phyloP scores from a whole-genome alignment of 2,888 invertebrate genomes.

The Acanthococcus lagerstroemiae region DNA sequence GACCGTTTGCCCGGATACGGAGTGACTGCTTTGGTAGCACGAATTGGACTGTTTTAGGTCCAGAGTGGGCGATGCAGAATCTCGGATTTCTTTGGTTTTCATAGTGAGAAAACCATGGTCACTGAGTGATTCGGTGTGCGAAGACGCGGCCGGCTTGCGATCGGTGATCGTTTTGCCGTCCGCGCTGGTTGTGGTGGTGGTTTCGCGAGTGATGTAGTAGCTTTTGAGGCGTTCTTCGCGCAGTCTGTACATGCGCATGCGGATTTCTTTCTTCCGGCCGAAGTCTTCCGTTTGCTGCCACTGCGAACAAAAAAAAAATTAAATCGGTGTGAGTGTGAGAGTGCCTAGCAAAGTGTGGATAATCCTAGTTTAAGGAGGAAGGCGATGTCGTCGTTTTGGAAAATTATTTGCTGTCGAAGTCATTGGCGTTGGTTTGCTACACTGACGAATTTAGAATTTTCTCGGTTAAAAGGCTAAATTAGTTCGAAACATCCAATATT shows the following conservation, averaged over 20 bases:
- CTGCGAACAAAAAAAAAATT: slow-evolving; percentile 45
- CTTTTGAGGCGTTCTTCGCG: slow-evolving; percentile 67
- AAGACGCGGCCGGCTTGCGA: slow-evolving; percentile 6
- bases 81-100: slow-evolving; percentile 68
- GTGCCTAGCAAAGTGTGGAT: no score
- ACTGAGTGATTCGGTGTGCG: slow-evolving; percentile 58
- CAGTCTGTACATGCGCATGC: slow-evolving; percentile 72
- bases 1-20: neutral
- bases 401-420: no score
- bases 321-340: neutral
- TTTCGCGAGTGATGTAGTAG: slow-evolving; percentile 54
- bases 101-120: slow-evolving; percentile 68
- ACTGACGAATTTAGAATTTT: no score
- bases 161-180: slow-evolving; percentile 31
- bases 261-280: slow-evolving; percentile 74
- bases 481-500: no score
- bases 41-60: slow-evolving; percentile 41
- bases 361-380: no score
- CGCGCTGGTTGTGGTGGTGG: slow-evolving; percentile 32
- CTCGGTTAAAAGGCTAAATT: no score
- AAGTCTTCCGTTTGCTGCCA: slow-evolving; percentile 81
- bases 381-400: no score
- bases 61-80: slow-evolving; percentile 63
- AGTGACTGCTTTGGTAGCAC: neutral
- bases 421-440: no score